phyloP scores from a whole-genome alignment of 2,113 vertebrate species.

The Monopterus albus region DNA sequence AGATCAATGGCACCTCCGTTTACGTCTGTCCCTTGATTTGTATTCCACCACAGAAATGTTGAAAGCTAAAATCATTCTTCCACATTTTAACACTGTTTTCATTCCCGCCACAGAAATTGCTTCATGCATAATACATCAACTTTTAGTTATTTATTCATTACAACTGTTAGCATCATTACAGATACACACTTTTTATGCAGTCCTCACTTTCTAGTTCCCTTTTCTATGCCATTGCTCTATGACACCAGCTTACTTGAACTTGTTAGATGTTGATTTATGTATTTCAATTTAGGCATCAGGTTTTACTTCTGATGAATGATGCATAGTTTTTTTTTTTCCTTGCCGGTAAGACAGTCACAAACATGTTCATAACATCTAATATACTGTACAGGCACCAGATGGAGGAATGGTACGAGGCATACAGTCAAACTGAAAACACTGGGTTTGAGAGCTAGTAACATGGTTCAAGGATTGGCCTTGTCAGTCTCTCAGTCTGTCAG shows the following conservation, averaged over 20 bases:
- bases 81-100: slow-evolving; percentile 57
- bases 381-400: slow-evolving; percentile 13
- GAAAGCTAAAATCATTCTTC: slow-evolving; percentile 48
- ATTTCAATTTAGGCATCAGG: slow-evolving; percentile 62
- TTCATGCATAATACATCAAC: slow-evolving; percentile 74
- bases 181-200: slow-evolving; percentile 64
- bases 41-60: slow-evolving; percentile 41
- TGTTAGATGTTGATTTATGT: slow-evolving; percentile 59
- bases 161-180: slow-evolving; percentile 67
- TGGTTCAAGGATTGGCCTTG: not conserved
- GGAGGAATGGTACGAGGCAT: not conserved
- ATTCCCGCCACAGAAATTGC: slow-evolving; percentile 64
- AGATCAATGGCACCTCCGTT: slow-evolving; percentile 43
- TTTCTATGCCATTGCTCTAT: slow-evolving; percentile 38
- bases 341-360: slow-evolving; percentile 15
- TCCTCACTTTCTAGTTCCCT: slow-evolving; percentile 40
- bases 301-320: slow-evolving; percentile 52
- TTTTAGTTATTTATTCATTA: slow-evolving; percentile 79
- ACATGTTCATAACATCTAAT: slow-evolving; percentile 32
- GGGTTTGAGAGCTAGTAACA: not conserved
- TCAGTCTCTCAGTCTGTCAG: not conserved
- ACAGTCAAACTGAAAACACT: not conserved
- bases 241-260: slow-evolving; percentile 26
- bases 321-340: slow-evolving; percentile 32
- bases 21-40: slow-evolving; percentile 35